Evolutionary conservation across 2,797 vertebrate species (phyloP), one percentile per base, ranked within the genome.

Genomic region (Urophycis tenuis): DNA sequence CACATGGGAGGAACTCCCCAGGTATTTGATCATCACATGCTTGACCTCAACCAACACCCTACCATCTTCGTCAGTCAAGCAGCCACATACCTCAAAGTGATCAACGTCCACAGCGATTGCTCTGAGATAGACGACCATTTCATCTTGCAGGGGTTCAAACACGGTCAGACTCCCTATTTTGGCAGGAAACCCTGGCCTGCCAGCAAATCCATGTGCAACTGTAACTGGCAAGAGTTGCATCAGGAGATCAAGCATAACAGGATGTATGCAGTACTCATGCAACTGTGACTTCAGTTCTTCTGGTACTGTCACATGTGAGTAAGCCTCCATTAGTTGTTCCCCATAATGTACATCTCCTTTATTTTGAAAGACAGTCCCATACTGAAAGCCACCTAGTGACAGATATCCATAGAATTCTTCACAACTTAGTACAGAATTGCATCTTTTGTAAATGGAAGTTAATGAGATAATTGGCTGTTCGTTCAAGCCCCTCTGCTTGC

Each of bases 61-160:
- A 11, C 95, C 94, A 0, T 85, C 83, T 85, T 87, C 93, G 86
- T 95, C 92, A 83, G 91, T 76, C 85, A 96, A 94, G 77, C 94
- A 95, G 1, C 94, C 95, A 84, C 94, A 97, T 11, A 94, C 82
- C 74, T 94, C 92, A 77, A 93, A 87, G 32, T 90, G 88, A 82
- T 93, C 92, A 30, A 74, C 60, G 10, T 81, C 87, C 12, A 88
- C 85, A 74, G 92, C 84, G 17, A 35, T 86, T 74, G 88, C 89
- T 91, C 91, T 94, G 78, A 96, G 78, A 83, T 95, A 96, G 3
- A 95, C 86, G 74, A 94, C 87, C 95, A 96, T 95, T 82, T 96
- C 93, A 64, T 93, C 90, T 85, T 95, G 91, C 83, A 96, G 79
- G 0, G 94, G 91, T 77, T 92, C 90, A 53, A 91, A 89, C 25